phyloP scores from a whole-genome alignment of 2,888 invertebrate genomes.

The Scaptomyza reducta region DNA sequence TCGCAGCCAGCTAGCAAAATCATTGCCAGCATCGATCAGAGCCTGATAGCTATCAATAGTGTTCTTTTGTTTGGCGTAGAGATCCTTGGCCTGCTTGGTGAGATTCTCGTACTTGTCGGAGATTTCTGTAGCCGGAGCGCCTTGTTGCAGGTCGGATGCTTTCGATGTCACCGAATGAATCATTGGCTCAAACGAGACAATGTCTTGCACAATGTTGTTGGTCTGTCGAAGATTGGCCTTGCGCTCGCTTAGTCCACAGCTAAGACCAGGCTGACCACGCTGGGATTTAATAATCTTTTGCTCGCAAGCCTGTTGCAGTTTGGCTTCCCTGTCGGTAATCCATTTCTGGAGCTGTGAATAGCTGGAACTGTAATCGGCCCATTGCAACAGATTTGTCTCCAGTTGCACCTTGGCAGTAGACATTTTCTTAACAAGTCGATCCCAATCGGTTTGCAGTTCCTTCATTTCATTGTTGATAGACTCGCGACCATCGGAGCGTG shows the following conservation, averaged over 20 bases:
- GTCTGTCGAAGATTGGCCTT: slow-evolving; percentile 95
- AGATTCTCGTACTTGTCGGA: slow-evolving; percentile 95
- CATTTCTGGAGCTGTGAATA: slow-evolving; percentile 96
- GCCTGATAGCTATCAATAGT: slow-evolving; percentile 96
- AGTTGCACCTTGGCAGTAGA: slow-evolving; percentile 95
- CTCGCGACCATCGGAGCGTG: slow-evolving; percentile 94
- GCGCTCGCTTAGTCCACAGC: slow-evolving; percentile 91
- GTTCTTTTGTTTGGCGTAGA: slow-evolving; percentile 94
- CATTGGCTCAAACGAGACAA: slow-evolving; percentile 98
- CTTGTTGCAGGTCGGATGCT: slow-evolving; percentile 95
- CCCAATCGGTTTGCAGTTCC: slow-evolving; percentile 96
- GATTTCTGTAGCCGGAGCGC: slow-evolving; percentile 95
- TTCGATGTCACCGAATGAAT: slow-evolving; percentile 97
- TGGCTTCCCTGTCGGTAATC: slow-evolving; percentile 96
- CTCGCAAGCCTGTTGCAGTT: slow-evolving; percentile 94
- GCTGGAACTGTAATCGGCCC: slow-evolving; percentile 98
- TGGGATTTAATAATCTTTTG: slow-evolving; percentile 92
- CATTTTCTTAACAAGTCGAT: slow-evolving; percentile 94
- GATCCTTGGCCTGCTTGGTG: slow-evolving; percentile 94
- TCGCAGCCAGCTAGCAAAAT: slow-evolving; percentile 96
- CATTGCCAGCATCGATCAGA: slow-evolving; percentile 95
- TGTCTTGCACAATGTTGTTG: slow-evolving; percentile 97
- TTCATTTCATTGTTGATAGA: slow-evolving; percentile 93
- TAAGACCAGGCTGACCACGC: slow-evolving; percentile 91
- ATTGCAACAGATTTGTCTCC: slow-evolving; percentile 95